Base-by-base conservation (phyloP, 2,888 invertebrate species). In the Malthinus flaveolus region DNA sequence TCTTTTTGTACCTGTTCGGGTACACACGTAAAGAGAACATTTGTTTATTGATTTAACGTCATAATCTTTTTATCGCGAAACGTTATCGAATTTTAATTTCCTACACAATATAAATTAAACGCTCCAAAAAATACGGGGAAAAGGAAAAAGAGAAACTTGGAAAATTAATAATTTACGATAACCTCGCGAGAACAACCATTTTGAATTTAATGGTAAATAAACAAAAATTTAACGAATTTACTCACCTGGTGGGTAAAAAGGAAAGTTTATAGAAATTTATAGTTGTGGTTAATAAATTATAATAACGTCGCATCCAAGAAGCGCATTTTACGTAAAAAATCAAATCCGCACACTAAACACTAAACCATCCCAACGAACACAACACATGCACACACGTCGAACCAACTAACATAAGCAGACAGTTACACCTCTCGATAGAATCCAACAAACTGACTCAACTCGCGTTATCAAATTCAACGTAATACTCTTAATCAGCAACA, bases 381-480 rank as follows among this genome's bases (percentile, higher is more conserved):
- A 15, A 42, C 42, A 15, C 31, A 36, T 36, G 45, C 36, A 48
- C 46, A 34, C 49, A 49, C 35, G 36, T 31, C 13, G 15, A 12
- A 36, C n/a, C 23, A 37, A 45, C 46, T 46, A 51, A 53, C 52
- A 31, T 55, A 44, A 33, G 47, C 10, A 46, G 3, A 23, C 23
- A 23, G 5, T 46, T 47, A 51, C 57, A 53, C 39, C 39, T 42
- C 15, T n/a, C 12, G 39, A 42, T 49, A 11, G 52, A 48, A 36
- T 39, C 44, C 35, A 48, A 52, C 32, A 58, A 52, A 58, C 57
- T 58, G 57, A 58, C 57, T 58, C 52, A 58, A 58, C 57, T 58
- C 42, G 49, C 48, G 42, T 48, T 58, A 58, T 53, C 52, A 52
- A 39, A 44, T 13, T 58, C 57, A 56, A 56, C 56, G 51, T 47